Conservation (phyloP, 2,797 vertebrate genomes). For the Pipistrellus nathusii region DNA sequence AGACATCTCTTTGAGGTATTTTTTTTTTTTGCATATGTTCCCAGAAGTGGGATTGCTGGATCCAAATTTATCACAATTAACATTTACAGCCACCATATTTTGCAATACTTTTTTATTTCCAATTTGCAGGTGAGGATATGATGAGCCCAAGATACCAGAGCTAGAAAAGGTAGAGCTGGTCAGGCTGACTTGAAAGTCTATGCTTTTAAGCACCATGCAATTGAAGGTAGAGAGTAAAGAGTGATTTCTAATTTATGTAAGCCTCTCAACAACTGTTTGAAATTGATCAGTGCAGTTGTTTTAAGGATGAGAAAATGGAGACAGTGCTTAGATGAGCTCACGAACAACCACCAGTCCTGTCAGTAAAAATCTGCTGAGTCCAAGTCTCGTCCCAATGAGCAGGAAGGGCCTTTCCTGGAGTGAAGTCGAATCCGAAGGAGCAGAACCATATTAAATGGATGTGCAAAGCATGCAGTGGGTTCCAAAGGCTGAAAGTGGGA, state of each 20-base stretch:
- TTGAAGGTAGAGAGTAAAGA: background rate
- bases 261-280: background rate
- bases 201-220: background rate
- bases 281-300: background rate
- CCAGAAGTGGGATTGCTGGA: background rate
- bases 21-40: background rate
- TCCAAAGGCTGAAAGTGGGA: background rate
- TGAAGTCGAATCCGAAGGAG: background rate
- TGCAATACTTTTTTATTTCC: background rate
- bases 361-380: background rate
- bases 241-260: background rate
- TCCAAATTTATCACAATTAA: slow-evolving; percentile 5
- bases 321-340: background rate
- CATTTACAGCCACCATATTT: background rate
- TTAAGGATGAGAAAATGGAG: background rate
- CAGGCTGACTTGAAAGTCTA: background rate
- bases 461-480: background rate
- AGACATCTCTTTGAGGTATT: background rate
- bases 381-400: background rate
- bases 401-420: background rate
- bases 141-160: background rate
- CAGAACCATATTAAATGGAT: background rate
- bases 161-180: background rate
- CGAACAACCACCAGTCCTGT: background rate
- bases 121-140: background rate